Evolutionary conservation across 2,888 invertebrate species (phyloP).

Genomic region (Agrochola litura): DNA sequence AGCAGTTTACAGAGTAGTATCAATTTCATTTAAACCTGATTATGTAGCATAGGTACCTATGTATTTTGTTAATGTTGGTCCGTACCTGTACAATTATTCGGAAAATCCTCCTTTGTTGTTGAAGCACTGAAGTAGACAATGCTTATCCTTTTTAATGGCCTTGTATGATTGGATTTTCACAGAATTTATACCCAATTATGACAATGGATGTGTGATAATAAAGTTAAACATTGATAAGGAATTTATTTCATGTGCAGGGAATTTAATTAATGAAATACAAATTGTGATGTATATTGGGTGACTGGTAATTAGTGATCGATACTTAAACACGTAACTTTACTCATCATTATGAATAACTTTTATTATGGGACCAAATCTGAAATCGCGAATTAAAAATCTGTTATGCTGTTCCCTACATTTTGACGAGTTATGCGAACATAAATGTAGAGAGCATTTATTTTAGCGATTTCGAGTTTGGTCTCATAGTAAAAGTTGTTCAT

Average conservation of each 20-base stretch:
- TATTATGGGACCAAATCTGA: no score
- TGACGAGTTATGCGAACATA: no score
- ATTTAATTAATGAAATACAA: conserved; percentile 21
- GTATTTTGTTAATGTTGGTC: conserved; percentile 71
- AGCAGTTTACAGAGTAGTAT: background rate
- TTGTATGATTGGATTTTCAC: conserved; percentile 38
- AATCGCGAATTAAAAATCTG: no score
- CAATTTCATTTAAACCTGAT: background rate
- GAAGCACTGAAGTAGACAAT: conserved; percentile 22
- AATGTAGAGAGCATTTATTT: no score
- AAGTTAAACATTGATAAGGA: conserved; percentile 29
- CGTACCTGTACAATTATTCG: conserved; percentile 56
- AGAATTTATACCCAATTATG: conserved; percentile 54
- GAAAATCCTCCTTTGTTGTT: conserved; percentile 49
- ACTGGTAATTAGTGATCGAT: no score
- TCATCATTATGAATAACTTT: no score
- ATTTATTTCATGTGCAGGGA: conserved; percentile 27
- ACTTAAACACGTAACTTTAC: no score
- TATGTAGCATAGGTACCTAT: conserved; percentile 7
- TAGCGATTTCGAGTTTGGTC: no score
- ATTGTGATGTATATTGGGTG: background rate
- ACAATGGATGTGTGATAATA: conserved; percentile 28
- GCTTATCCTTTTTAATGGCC: conserved; percentile 44
- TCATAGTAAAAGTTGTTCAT: no score
- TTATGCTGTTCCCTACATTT: no score